Evolutionary conservation across 2,113 vertebrate genomes (phyloP).

Genomic region (Eurystomus gularis): DNA sequence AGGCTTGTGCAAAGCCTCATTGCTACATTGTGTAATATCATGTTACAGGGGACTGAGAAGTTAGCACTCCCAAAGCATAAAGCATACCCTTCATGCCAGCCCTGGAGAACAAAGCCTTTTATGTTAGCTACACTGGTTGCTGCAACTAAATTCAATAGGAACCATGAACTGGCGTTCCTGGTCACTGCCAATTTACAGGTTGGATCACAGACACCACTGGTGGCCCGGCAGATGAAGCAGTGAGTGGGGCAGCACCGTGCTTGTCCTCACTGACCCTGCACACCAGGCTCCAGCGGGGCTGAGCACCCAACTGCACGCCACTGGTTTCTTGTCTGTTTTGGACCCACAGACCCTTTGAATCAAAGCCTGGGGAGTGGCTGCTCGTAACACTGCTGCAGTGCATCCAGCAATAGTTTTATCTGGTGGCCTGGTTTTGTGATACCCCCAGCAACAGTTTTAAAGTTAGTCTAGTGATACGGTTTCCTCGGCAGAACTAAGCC

Average conservation of each 20-base stretch:
- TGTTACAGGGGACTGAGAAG: neutral
- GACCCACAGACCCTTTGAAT: neutral
- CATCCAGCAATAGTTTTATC: neutral
- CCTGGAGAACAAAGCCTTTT: neutral
- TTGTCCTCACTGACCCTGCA: too few relatives aligned
- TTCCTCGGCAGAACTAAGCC: neutral
- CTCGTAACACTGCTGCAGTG: neutral
- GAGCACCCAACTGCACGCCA: too few relatives aligned
- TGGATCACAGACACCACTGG: rapidly evolving
- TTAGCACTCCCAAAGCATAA: neutral
- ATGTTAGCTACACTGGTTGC: neutral
- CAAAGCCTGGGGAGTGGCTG: rapidly evolving
- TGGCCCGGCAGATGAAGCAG: rapidly evolving
- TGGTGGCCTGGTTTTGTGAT: too few relatives aligned
- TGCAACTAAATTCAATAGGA: neutral
- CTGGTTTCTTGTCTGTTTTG: rapidly evolving
- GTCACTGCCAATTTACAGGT: too few relatives aligned
- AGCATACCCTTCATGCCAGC: neutral
- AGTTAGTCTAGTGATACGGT: rapidly evolving
- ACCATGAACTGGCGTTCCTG: rapidly evolving
- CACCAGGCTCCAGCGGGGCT: too few relatives aligned
- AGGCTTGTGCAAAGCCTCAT: neutral
- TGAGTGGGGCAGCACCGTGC: rapidly evolving
- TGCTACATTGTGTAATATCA: neutral
- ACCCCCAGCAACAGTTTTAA: neutral